phyloP scores from a whole-genome alignment of 2,113 vertebrate genomes.

The Sphyrna mokarran region DNA sequence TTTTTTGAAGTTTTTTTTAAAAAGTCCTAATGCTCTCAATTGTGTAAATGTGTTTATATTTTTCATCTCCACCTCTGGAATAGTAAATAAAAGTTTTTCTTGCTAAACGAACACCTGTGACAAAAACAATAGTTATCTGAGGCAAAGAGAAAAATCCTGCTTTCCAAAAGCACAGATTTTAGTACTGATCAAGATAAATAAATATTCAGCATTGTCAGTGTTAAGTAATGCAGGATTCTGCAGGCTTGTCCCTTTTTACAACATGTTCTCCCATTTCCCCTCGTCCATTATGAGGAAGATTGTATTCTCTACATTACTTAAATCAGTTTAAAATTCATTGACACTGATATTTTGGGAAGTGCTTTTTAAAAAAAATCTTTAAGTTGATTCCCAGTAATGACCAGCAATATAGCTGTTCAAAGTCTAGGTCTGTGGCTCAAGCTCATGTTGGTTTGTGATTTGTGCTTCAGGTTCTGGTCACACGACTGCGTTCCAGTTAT shows the following conservation, averaged over 20 bases:
- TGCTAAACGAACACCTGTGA: neutral
- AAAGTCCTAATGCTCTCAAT: neutral
- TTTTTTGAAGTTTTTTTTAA: neutral
- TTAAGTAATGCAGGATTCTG: neutral
- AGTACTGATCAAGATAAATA: neutral
- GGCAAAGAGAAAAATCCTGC: neutral
- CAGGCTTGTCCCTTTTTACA: neutral
- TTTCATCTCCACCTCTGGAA: neutral
- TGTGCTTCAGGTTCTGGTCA: neutral
- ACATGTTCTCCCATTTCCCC: neutral
- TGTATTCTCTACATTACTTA: neutral
- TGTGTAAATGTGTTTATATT: neutral
- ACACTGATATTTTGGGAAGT: neutral
- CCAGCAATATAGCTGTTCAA: neutral
- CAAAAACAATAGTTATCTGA: neutral
- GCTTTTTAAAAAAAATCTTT: neutral
- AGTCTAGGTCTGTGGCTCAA: neutral
- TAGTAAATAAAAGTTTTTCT: neutral
- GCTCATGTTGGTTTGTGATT: neutral
- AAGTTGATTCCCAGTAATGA: neutral
- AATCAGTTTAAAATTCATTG: neutral
- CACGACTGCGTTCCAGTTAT: neutral
- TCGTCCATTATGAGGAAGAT: neutral
- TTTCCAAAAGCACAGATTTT: neutral
- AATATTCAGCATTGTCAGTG: neutral